Evolutionary conservation across 2,888 invertebrate genomes (phyloP), one percentile per base, ranked within the genome.

Genomic region (Ligdia adustata): DNA sequence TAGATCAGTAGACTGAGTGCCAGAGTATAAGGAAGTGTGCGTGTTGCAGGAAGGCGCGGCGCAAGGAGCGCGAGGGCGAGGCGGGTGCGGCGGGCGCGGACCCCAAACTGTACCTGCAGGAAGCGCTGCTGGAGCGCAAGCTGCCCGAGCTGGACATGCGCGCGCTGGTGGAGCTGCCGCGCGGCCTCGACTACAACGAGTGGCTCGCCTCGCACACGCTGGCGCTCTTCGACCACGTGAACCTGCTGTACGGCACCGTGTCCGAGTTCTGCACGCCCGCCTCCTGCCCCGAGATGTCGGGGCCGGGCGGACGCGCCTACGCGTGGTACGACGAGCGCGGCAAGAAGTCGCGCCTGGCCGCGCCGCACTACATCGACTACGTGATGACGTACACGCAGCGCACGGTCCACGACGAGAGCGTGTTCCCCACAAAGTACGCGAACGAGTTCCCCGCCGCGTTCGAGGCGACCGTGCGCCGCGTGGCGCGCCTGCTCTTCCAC

Each of bases 241-340:
- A 99, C 92, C 93, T 99, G 91, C 94, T 99, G 78, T 99, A 99
- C 92, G 99, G 99, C 85, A 96, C 98, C 66, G 95, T 99, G 91
- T 98, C 98, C 72, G 99, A 99, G 93, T 98, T 97, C 93, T 99
- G 99, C 93, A 98, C 98, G 76, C 94, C 96, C 87, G 95, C 95
- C 64, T 94, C 95, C 72, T 99, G 99, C 92, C 95, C 98, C 61
- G 97, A 97, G 90, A 99, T 99, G 99, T 94, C 95, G 74, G 99
- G 97, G 74, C 99, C 99, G 57, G 97, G 96, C 82, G 96, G 97
- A 79, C 98, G 98, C 92, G 95, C 95, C 81, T 99, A 98, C 93
- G 94, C 97, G 75, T 99, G 99, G 99, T 96, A 97, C 91, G 99
- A 99, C 91, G 99, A 99, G 88, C 98, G 98, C 91, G 98, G 99